Conservation (phyloP, 2,888 invertebrate species). For the Lissonota sp. region DNA sequence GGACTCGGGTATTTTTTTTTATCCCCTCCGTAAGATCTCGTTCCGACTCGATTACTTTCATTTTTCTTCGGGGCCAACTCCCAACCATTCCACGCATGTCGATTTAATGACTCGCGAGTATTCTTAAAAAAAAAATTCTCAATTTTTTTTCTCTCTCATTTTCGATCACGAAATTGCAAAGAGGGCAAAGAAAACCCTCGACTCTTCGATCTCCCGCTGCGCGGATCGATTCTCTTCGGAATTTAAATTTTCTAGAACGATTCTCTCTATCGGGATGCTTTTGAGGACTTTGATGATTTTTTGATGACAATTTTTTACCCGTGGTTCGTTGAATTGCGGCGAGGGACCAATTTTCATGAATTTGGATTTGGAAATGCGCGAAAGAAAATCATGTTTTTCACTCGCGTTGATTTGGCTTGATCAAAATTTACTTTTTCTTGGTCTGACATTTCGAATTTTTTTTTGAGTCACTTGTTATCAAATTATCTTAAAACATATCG, state of each 20-base stretch:
- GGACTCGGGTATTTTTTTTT: slow-evolving; percentile 47
- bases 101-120: neutral
- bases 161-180: neutral
- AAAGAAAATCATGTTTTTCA: too few species aligned
- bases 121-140: neutral
- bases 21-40: slow-evolving; percentile 26
- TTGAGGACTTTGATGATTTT: neutral
- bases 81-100: slow-evolving; percentile 27
- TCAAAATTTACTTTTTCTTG: too few species aligned
- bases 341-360: neutral
- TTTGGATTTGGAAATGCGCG: neutral
- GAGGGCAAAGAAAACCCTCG: too few species aligned
- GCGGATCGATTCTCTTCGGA: too few species aligned
- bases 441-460: too few species aligned
- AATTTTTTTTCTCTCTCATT: neutral
- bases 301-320: neutral
- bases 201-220: too few species aligned
- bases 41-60: slow-evolving; percentile 71
- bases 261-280: too few species aligned
- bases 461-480: too few species aligned
- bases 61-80: slow-evolving; percentile 67
- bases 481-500: too few species aligned
- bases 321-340: neutral
- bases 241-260: too few species aligned
- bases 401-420: too few species aligned